Percentiles rank a stretch among this genome's conserved stretches.
Conservation (phyloP, 2,797 vertebrate genomes). For the Chromobotia macracanthus region DNA sequence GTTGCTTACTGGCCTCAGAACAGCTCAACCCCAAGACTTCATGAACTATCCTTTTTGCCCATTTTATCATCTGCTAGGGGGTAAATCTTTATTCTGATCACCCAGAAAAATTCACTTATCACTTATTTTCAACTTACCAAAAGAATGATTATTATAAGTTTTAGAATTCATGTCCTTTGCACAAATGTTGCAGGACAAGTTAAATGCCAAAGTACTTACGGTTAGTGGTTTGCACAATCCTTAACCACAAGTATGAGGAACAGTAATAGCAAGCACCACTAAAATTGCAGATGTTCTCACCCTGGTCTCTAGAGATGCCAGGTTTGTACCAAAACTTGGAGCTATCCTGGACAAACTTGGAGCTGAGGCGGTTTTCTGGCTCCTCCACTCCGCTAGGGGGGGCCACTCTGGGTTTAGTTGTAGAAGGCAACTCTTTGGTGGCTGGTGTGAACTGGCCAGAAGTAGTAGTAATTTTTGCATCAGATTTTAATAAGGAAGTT, state of each 20-base stretch:
- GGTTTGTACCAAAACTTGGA: constrained; percentile 94
- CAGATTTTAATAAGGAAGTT: constrained; percentile 58
- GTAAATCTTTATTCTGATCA: neutral
- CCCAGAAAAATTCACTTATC: neutral
- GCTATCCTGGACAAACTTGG: constrained; percentile 91
- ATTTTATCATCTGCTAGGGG: too few species aligned
- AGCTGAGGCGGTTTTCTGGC: constrained; percentile 74
- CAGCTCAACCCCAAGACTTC: too few species aligned
- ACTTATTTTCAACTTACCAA: too few species aligned
- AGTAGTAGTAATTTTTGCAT: constrained; percentile 45
- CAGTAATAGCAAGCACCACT: neutral
- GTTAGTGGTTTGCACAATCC: neutral
- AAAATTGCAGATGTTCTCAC: constrained; percentile 65
- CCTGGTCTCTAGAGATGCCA: constrained; percentile 90
- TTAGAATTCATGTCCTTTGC: neutral
- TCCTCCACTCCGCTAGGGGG: constrained; percentile 63
- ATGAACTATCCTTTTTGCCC: too few species aligned
- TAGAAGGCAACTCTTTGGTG: constrained; percentile 65
- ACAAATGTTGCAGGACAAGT: neutral
- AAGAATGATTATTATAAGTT: too few species aligned
- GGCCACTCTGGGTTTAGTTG: constrained; percentile 50
- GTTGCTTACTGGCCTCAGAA: too few species aligned
- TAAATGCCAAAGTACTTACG: too few species aligned
- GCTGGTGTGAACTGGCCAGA: constrained; percentile 66
- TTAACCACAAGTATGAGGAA: neutral